Conservation (phyloP, 2,113 vertebrate genomes). For the Gymnarchus niloticus region DNA sequence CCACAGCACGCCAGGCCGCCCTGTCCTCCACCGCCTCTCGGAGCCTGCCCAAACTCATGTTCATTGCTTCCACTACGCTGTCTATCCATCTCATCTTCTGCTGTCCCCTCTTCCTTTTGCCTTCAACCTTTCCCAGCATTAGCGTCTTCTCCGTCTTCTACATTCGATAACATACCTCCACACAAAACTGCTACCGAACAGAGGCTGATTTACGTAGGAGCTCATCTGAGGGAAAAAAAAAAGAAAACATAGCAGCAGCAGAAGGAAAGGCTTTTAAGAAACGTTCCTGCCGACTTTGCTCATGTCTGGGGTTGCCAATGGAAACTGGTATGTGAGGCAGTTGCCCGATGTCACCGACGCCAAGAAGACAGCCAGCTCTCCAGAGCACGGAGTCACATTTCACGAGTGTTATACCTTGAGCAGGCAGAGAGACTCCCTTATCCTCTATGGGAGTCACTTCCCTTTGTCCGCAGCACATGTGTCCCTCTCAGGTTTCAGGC, state of each 20-base stretch:
- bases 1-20: too few relatives aligned
- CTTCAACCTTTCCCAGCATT: too few relatives aligned
- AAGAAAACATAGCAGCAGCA: not conserved
- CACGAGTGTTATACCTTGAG: constrained; percentile 41
- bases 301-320: not conserved
- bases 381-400: constrained; percentile 46
- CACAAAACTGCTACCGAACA: not conserved
- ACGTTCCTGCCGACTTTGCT: not conserved
- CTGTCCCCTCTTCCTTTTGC: too few relatives aligned
- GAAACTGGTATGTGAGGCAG: not conserved
- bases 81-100: too few relatives aligned
- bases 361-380: not conserved
- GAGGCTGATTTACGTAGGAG: not conserved
- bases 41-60: too few relatives aligned
- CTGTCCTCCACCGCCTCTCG: too few relatives aligned
- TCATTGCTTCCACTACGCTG: too few relatives aligned
- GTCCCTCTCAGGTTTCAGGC: constrained; percentile 76
- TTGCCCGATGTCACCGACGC: not conserved
- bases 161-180: not conserved
- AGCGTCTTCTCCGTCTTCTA: too few relatives aligned
- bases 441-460: constrained; percentile 54
- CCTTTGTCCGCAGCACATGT: constrained; percentile 49
- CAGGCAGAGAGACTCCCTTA: constrained; percentile 22
- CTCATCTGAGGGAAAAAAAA: too few relatives aligned
- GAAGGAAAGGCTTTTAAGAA: not conserved